A percentile compares a stretch with the other conserved stretches of the same genome.
Conservation (phyloP, 2,797 vertebrate species). For the Myiotriccus ornatus region DNA sequence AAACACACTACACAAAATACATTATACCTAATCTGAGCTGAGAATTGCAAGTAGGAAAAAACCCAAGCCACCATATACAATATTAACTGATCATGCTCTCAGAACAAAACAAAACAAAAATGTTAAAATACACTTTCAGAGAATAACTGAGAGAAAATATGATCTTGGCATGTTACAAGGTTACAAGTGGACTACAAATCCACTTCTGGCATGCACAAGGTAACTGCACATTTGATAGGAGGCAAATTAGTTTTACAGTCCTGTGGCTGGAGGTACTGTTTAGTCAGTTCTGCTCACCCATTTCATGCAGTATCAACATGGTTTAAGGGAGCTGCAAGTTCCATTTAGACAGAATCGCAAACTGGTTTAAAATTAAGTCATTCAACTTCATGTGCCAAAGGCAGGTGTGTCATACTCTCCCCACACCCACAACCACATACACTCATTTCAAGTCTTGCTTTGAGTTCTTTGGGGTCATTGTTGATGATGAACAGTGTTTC, state of each 20-base stretch:
- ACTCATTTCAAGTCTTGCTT: neutral
- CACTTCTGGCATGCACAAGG: neutral
- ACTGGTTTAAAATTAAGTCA: neutral
- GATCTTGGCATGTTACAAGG: neutral
- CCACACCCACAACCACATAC: neutral
- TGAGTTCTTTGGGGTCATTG: neutral
- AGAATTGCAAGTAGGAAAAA: neutral
- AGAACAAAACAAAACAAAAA: neutral
- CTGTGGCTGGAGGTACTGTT: neutral
- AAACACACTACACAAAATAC: neutral
- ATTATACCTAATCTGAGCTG: neutral
- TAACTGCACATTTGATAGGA: neutral
- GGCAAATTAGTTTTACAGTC: neutral
- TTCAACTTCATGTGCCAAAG: neutral
- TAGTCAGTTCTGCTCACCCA: constrained; percentile 1
- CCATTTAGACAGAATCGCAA: neutral
- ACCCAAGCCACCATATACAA: neutral
- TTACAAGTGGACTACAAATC: neutral
- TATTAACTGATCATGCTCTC: neutral
- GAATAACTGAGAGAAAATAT: neutral
- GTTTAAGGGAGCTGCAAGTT: neutral
- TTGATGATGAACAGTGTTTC: neutral
- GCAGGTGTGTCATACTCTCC: neutral
- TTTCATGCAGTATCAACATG: neutral
- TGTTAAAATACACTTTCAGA: neutral